Base-by-base conservation (phyloP, 2,113 vertebrate genomes). In the Xiphophorus maculatus region DNA sequence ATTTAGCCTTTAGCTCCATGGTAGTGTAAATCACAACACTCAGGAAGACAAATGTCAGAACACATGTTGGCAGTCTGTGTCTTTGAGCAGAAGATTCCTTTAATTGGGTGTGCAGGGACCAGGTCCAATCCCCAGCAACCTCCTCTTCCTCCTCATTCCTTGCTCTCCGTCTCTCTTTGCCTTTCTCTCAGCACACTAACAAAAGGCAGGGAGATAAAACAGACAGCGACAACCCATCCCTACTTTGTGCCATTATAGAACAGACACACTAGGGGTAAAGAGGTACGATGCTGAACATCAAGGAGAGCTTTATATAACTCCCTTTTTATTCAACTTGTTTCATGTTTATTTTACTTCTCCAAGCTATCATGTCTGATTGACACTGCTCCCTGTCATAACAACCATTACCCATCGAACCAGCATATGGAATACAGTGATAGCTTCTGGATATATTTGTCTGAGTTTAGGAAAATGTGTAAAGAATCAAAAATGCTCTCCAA, bases 61-160 rank as follows among this genome's bases (percentile, higher is more conserved):
- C 92, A 94, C 92, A 92, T 94, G 93, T 94, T 95, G 93, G 93
- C 89, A 92, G 91, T 87, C 89, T 90, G 88, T 84, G 90, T 93
- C 93, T 95, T 93, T 93, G 92, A 94, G 94, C 90, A 87, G 84
- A 88, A 93, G 88, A 93, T 93, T 93, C 92, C 92, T 94, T 95
- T 95, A 95, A 95, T 95, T 95, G 94, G 95, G 93, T 91, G 95
- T 94, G 92, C 90, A 91, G 95, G 95, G 95, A 95, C 93, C 17
- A 80, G 89, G 91, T 91, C 92, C 93, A 92, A 93, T 94, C 93
- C 94, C 93, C 88, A 87, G 84, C 88, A 93, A 86, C 90, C 91
- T 88, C 84, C 81, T 90, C 88, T 63, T 88, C 86, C 81, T 90
- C 83, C 82, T 90, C 88, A 86, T 91, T 83, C 83, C 76, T 82